Evolutionary conservation across 2,797 vertebrate species (phyloP).

Genomic region (Lophius americanus): DNA sequence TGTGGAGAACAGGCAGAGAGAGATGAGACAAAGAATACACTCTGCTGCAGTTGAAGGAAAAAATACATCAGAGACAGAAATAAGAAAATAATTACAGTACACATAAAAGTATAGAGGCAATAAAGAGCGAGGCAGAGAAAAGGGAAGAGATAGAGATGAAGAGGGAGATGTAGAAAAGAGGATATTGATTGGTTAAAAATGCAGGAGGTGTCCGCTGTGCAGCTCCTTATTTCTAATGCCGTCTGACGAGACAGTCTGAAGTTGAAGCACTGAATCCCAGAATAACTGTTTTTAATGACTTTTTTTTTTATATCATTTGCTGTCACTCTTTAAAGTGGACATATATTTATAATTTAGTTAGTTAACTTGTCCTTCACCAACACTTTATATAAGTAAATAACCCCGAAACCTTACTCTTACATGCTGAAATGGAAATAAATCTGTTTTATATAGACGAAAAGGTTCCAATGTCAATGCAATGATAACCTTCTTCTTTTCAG

Average conservation of each 20-base stretch:
- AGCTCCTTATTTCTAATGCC: constrained; percentile 51
- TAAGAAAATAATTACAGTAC: constrained; percentile 21
- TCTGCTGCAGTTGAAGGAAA: constrained; percentile 22
- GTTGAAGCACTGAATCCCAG: constrained; percentile 16
- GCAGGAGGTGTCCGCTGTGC: constrained; percentile 61
- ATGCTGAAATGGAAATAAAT: background rate
- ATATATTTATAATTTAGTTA: background rate
- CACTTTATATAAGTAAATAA: constrained; percentile 3
- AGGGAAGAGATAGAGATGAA: constrained; percentile 8
- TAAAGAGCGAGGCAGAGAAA: constrained; percentile 12
- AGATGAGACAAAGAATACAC: constrained; percentile 26
- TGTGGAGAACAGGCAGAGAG: constrained; percentile 16
- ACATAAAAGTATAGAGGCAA: constrained; percentile 1
- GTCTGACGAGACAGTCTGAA: constrained; percentile 44
- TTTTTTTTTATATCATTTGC: constrained; percentile 19
- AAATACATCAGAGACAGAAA: constrained; percentile 6
- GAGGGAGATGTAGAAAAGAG: constrained; percentile 43
- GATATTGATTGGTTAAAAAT: constrained; percentile 72
- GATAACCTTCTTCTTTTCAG: background rate
- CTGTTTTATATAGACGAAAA: background rate
- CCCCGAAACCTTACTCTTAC: background rate
- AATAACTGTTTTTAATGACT: constrained; percentile 27
- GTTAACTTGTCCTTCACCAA: constrained; percentile 3
- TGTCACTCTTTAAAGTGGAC: background rate
- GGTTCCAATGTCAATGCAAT: background rate